Evolutionary conservation across 37 sponge, comb jelly and placozoan species (phyloP), one percentile per base, ranked within the genome.

Genomic region (Chondrosia reniformis): DNA sequence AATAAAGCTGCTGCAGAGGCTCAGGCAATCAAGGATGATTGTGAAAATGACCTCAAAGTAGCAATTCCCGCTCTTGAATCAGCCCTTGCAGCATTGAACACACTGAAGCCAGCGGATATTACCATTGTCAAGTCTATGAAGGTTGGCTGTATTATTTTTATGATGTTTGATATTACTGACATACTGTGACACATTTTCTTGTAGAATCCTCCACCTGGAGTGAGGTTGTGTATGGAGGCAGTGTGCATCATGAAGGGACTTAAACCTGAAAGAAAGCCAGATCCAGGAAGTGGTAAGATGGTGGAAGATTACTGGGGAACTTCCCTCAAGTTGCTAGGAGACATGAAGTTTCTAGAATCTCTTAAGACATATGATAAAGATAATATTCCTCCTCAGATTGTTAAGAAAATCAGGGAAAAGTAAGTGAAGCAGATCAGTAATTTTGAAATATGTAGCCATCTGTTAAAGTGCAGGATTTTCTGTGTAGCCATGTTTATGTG

Each of bases 231-330:
- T 34, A 97, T 97, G 99, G 99, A 97, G 74, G 88, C 95, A 0
- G 89, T 97, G 41, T 97, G 99, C 69, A 89, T 97, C 75, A 94
- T 97, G 93, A 97, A 89, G 78, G 77, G 67, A 4, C 73, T 97
- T 37, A 89, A 88, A 36, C 87, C 99, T 45, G 99, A 97, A 79
- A 84, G 99, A 43, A 97, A 94, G 78, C 99, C 99, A 37, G 99
- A 97, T 57, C 97, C 97, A 1, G 95, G 93, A 15, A 81, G 87
- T 46, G 99, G 99, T 0, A 94, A 92, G 77, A 97, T 97, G 95
- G 77, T 97, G 25, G 95, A 97, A 79, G 93, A 97, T 75, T 97
- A 61, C 81, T 97, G 99, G 99, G 99, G 93, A 45, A 88, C 99
- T 15, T 97, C 99, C 17, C 87, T 88, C 76, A 97, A 91, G 84